phyloP scores from a whole-genome alignment of 2,888 invertebrate species.

The Epsilonema sp. region DNA sequence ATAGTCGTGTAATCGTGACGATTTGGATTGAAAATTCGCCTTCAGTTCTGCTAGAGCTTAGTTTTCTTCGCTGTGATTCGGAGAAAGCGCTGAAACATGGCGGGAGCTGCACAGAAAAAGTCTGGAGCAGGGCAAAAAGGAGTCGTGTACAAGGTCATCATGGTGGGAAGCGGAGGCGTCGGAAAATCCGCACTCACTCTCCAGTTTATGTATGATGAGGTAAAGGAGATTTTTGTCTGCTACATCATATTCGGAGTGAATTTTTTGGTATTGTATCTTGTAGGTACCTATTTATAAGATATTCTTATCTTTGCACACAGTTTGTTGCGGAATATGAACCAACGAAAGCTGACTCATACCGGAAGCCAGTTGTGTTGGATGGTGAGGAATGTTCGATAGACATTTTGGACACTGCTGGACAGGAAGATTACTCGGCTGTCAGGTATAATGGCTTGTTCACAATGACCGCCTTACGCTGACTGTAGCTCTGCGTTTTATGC shows the following conservation, averaged over 20 bases:
- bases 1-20: too few species aligned
- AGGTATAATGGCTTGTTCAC: slow-evolving; percentile 16
- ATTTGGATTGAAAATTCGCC: too few species aligned
- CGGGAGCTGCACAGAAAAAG: neutral
- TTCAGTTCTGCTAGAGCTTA: too few species aligned
- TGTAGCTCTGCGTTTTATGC: too few species aligned
- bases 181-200: slow-evolving; percentile 98
- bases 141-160: slow-evolving; percentile 93
- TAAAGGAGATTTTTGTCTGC: too few species aligned
- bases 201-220: slow-evolving; percentile 99
- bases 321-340: slow-evolving; percentile 99
- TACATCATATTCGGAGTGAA: too few species aligned
- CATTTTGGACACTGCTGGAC: slow-evolving; percentile 97
- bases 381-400: slow-evolving; percentile 97
- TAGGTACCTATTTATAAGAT: too few species aligned
- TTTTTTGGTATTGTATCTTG: too few species aligned
- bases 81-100: neutral
- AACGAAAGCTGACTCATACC: slow-evolving; percentile 92
- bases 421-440: slow-evolving; percentile 95
- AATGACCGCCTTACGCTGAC: too few species aligned
- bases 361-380: slow-evolving; percentile 92
- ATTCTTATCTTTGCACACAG: too few species aligned
- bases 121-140: neutral
- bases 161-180: slow-evolving; percentile 98
- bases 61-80: too few species aligned